Evolutionary conservation across 2,113 vertebrate genomes (phyloP), one percentile per base, ranked within the genome.

Genomic region (Micromys minutus): DNA sequence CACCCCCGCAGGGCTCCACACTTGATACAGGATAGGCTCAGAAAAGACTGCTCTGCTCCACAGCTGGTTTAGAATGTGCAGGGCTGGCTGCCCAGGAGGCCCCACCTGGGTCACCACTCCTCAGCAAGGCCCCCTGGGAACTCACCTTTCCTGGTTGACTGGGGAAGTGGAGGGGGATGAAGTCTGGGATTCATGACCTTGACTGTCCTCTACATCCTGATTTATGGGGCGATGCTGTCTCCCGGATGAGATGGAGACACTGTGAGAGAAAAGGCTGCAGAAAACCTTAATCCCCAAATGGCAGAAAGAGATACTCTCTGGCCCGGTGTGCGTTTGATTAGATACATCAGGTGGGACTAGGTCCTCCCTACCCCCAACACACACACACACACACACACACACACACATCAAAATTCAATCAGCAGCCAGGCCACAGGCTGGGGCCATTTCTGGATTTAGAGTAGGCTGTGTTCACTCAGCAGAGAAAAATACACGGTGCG

Each of bases 231-330:
- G 12, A 71, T 0, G 50, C 95, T 29, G 76, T 96, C 96, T 94
- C 83, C 89, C 1, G 61, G 55, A 76, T 47, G 94, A 97, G 95
- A 95, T 91, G 93, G 87, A 96, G 91, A 93, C 91, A 0, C 91
- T 91, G 96, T 6, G 87, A 93, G 42, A 3, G 84, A 91, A 95
- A 84, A 87, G 74, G 79, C 93, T 88, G 85, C 22, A 87, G 97
- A 97, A 96, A 97, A 63, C 63, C 57, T 96, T 97, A 95, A 98
- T 98, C 96, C 95, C 89, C 87, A 45, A 65, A 80, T 65, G 89
- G 95, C 91, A 93, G 96, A 92, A 95, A 94, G 89, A 96, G 95
- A 94, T 52, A 77, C 88, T 96, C 90, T 85, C 7, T 12, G 81
- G 94, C 63, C 90, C 9, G 4, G 79, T 7, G 81, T 79, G 88